Percentiles rank a stretch among this genome's conserved stretches.
Conservation (phyloP, 2,113 vertebrate genomes). For the Microtus pennsylvanicus region DNA sequence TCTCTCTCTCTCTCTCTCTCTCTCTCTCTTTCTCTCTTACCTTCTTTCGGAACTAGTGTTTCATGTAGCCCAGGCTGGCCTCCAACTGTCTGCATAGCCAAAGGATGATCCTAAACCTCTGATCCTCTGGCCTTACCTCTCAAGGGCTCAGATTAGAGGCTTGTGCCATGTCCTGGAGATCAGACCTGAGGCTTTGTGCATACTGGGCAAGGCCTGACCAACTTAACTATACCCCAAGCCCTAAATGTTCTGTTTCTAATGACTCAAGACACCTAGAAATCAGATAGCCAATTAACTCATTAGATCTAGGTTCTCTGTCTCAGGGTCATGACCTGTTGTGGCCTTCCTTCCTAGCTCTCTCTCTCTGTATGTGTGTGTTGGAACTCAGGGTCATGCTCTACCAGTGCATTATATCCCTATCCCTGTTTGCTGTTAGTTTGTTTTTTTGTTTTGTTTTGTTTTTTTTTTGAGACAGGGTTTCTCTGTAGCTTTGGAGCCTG, state of each 20-base stretch:
- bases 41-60: background rate
- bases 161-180: background rate
- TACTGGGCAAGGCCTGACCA: background rate
- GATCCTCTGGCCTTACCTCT: background rate
- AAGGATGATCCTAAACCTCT: background rate
- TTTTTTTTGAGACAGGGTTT: no score
- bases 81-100: background rate
- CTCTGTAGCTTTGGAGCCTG: no score
- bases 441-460: no score
- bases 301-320: background rate
- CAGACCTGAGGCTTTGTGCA: background rate
- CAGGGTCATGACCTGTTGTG: background rate
- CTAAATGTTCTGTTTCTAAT: background rate
- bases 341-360: background rate
- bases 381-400: no score
- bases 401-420: no score
- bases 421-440: no score
- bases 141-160: background rate
- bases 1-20: no score
- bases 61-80: background rate
- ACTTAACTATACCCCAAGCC: background rate
- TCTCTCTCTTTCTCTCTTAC: background rate
- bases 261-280: background rate
- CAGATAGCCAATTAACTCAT: background rate
- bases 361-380: no score